Percentiles rank a stretch among this genome's conserved stretches.
These are phyloP conservation scores for Hecatera dysodea DNA, from an alignment of 2,888 invertebrate genomes.

Conservation along the genomic window DNA sequence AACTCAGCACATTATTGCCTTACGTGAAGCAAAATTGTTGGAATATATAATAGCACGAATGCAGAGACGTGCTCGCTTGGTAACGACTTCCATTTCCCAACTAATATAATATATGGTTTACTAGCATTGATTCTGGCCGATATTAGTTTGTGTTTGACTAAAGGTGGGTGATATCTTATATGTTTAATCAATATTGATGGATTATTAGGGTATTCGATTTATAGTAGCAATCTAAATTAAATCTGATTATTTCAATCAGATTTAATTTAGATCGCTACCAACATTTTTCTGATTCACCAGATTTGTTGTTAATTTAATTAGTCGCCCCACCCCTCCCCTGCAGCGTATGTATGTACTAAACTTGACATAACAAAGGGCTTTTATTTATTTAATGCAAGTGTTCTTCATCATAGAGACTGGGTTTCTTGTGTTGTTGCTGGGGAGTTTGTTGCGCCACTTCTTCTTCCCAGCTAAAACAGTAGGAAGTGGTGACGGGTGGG, in stretches of 20 bases:
- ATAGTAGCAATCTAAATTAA: background rate
- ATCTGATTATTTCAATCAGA: no score
- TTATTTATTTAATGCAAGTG: no score
- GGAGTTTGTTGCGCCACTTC: no score
- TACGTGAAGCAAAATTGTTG: slow-evolving; percentile 21
- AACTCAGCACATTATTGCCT: slow-evolving; percentile 17
- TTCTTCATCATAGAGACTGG: no score
- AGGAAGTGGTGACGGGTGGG: no score
- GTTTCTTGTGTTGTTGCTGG: no score
- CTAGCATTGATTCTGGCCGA: slow-evolving; percentile 5
- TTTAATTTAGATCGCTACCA: no score
- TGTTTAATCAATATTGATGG: slow-evolving; percentile 1
- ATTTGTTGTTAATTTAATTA: background rate
- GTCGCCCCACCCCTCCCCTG: no score
- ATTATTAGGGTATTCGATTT: background rate
- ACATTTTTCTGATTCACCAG: no score
- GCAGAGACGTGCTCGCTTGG: slow-evolving; percentile 7
- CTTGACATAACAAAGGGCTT: no score
- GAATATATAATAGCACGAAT: slow-evolving; percentile 28
- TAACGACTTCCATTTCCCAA: background rate
- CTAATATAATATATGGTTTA: slow-evolving; percentile 6
- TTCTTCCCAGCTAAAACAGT: no score
- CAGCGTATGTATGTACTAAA: no score
- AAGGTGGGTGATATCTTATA: background rate
- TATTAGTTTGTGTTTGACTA: slow-evolving; percentile 20